A percentile compares a stretch with the other conserved stretches of the same genome.
Conservation (phyloP, 2,113 vertebrate species). For the Meleagris gallopavo region DNA sequence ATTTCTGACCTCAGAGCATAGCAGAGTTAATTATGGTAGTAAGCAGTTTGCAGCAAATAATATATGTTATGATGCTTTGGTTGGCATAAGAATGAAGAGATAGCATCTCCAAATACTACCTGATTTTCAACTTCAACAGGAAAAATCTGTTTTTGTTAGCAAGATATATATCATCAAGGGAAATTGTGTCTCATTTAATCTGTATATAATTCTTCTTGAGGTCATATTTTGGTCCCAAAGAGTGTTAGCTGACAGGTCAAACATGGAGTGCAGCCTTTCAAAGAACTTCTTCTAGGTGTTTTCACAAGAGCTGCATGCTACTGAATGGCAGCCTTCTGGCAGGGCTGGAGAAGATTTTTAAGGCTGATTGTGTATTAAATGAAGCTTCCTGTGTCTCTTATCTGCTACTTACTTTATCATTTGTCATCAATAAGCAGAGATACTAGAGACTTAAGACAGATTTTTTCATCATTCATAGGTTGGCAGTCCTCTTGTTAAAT, state of each 20-base stretch:
- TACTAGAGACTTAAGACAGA: neutral
- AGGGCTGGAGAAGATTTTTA: neutral
- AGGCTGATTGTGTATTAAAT: neutral
- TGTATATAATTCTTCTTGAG: neutral
- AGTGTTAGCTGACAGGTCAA: neutral
- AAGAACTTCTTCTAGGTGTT: neutral
- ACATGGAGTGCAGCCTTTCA: neutral
- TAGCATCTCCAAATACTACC: neutral
- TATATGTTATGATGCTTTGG: slow-evolving; percentile 31
- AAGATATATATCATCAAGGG: neutral
- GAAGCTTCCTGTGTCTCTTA: neutral
- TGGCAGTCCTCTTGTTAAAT: neutral
- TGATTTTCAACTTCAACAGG: neutral
- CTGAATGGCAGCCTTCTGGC: neutral
- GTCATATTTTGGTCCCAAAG: neutral
- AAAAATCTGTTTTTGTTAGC: slow-evolving; percentile 1
- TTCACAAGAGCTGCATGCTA: neutral
- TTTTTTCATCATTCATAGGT: neutral
- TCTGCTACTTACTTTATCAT: neutral
- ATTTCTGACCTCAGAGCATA: slow-evolving; percentile 15
- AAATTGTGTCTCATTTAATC: neutral
- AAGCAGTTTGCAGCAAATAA: slow-evolving; percentile 52
- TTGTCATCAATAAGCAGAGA: neutral
- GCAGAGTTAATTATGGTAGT: slow-evolving; percentile 24
- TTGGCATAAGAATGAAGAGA: slow-evolving; percentile 15